Base-by-base conservation (phyloP, 2,113 vertebrate species). In the Propithecus coquereli region DNA sequence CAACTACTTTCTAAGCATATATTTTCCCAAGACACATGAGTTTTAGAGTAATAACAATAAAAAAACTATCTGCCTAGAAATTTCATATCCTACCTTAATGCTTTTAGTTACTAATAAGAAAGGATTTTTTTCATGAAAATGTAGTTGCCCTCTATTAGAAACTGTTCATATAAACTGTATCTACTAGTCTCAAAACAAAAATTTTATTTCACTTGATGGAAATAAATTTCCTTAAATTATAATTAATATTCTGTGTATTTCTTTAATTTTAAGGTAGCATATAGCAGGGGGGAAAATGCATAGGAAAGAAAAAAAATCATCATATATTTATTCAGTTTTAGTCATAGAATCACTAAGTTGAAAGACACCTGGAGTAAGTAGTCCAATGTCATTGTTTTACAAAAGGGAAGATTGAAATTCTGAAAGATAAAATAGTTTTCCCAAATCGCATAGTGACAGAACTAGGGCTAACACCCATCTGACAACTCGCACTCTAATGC, bases 11-110 rank as follows among this genome's bases (percentile, higher is more conserved):
- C 17, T 91, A 82, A 63, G 70, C 73, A 18, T 86, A 57, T 80
- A 6, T 97, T 93, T 94, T 40, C 27, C 45, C 34, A 77, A 94
- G 18, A 80, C 22, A 45, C 2, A 3, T 63, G 40, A 80, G 81
- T 88, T 97, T 94, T 96, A 93, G 32, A 96, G 47, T 92, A 91
- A 96, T 45, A 95, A 65, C 23, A 57, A 86, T 90, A 65, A 93
- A 92, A 57, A 94, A 97, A 25, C 30, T 0, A 11, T 91, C 71
- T 32, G 79, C 90, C 91, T 97, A 20, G 3, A 93, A 81, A 57
- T 91, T 87, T 87, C 76, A 68, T 85, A 94, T 79, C 80, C 77
- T 80, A 76, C 68, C 20, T 96, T 86, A 68, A 70, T 96, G 52
- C 87, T 92, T 32, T 66, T 91, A 71, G 52, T 90, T 94, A 74